Conservation (phyloP, 2,113 vertebrate species). For the Xenopus borealis region DNA sequence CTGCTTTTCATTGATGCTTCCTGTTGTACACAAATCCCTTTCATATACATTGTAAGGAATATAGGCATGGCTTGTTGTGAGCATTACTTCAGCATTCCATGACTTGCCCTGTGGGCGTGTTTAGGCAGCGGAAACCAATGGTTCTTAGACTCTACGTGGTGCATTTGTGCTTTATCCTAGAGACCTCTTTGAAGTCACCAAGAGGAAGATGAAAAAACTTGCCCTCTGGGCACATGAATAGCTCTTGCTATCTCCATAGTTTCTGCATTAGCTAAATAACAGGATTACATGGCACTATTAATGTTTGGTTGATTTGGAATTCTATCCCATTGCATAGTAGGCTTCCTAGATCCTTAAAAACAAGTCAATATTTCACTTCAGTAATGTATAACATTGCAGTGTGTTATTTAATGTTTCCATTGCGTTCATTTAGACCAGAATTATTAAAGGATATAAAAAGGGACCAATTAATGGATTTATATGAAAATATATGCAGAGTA, state of each 20-base stretch:
- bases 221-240: constrained; percentile 30
- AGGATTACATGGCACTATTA: constrained; percentile 17
- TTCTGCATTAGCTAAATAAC: constrained; percentile 26
- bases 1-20: not conserved
- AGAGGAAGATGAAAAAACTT: constrained; percentile 22
- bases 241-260: constrained; percentile 19
- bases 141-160: constrained; percentile 19
- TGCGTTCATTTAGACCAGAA: too few relatives aligned
- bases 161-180: constrained; percentile 37
- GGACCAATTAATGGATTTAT: too few relatives aligned
- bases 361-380: too few relatives aligned
- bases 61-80: not conserved
- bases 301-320: constrained; percentile 11
- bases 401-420: too few relatives aligned
- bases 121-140: constrained; percentile 22
- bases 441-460: too few relatives aligned
- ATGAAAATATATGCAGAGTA: too few relatives aligned
- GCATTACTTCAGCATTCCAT: constrained; percentile 15
- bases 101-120: constrained; percentile 37
- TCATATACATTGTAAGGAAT: constrained; percentile 3
- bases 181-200: constrained; percentile 38
- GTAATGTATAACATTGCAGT: too few relatives aligned
- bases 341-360: too few relatives aligned
- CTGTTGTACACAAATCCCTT: constrained; percentile 7
- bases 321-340: not conserved